These are phyloP conservation scores for Drosophila paulistorum DNA, from an alignment of 1,140 invertebrate species.

Conservation along the genomic window DNA sequence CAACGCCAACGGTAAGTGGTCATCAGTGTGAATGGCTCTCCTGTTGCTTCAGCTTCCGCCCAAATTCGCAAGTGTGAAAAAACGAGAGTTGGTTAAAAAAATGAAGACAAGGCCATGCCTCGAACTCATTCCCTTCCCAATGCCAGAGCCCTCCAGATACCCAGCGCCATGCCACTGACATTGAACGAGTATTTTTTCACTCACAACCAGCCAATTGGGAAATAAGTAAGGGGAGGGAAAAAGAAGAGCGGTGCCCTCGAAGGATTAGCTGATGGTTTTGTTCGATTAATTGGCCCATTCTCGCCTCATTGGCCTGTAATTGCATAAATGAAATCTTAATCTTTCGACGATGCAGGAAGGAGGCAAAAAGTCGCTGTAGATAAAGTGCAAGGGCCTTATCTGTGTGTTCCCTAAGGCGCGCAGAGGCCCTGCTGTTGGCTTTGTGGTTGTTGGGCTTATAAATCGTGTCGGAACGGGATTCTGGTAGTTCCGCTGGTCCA, in stretches of 20 bases:
- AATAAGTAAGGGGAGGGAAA: neutral
- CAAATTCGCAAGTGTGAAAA: constrained; percentile 49
- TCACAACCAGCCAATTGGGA: constrained; percentile 2
- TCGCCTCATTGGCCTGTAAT: constrained; percentile 19
- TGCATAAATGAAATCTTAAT: constrained; percentile 17
- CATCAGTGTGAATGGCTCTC: constrained; percentile 42
- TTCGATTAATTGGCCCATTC: constrained; percentile 17
- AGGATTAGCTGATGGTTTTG: constrained; percentile 12
- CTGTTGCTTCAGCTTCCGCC: constrained; percentile 57
- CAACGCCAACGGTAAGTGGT: constrained; percentile 23
- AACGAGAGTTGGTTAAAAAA: constrained; percentile 15
- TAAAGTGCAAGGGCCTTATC: neutral
- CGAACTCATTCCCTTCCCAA: neutral
- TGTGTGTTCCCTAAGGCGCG: neutral
- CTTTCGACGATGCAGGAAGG: constrained; percentile 11
- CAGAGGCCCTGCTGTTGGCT: too few species aligned
- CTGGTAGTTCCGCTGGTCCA: neutral
- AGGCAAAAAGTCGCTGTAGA: neutral
- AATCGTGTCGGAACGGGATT: neutral
- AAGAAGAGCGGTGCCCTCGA: neutral
- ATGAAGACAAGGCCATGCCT: constrained; percentile 3
- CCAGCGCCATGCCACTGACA: neutral
- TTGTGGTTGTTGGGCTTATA: neutral
- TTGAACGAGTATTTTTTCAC: constrained; percentile 15
- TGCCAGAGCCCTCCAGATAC: neutral